Evolutionary conservation across 1,140 invertebrate species (phyloP), one percentile per base, ranked within the genome.

Genomic region (Andrena cerasifolii): DNA sequence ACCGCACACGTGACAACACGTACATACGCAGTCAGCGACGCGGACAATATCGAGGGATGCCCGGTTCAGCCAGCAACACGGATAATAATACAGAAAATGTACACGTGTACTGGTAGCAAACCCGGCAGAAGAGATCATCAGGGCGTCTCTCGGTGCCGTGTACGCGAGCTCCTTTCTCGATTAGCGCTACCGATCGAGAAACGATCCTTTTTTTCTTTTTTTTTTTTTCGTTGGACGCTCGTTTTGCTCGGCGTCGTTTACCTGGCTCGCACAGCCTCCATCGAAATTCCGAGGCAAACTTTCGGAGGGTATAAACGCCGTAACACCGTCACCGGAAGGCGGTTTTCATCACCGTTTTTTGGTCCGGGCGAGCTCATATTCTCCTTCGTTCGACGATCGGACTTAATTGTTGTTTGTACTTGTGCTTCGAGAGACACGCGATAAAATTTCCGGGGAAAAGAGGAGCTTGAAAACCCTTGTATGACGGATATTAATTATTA

Each of bases 1-100:
- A 74, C 67, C 80, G 78, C 73, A 78, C 78, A 80, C 82, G 36
- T 83, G 63, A 68, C 51, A 76, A 82, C 70, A 75, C 81, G 66
- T 72, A 77, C 66, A 70, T 80, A 84, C 71, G 72, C 82, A 84
- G 51, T 56, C 72, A 77, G 67, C 72, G 72, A 84, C 56, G 51
- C 49, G 59, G 26, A 76, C 70, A 71, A 83, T 79, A 84, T 84
- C 67, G 53, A 80, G 24, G 78, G 21, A 82, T 77, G 61, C 71
- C 70, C 53, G 77, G 59, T 74, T 78, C 77, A 79, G 77, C 77
- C 77, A 79, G 51, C 43, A 73, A 79, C 61, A 79, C 61, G 51
- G 59, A 78, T 71, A 49, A 43, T 40, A 61, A 40, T 40, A 61
- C 18, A 16, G 18, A 61, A 61, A 40, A n/a, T n/a, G n/a, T 40